Evolutionary conservation across 2,113 vertebrate genomes (phyloP), one percentile per base, ranked within the genome.

Genomic region (Ageneiosus marmoratus): DNA sequence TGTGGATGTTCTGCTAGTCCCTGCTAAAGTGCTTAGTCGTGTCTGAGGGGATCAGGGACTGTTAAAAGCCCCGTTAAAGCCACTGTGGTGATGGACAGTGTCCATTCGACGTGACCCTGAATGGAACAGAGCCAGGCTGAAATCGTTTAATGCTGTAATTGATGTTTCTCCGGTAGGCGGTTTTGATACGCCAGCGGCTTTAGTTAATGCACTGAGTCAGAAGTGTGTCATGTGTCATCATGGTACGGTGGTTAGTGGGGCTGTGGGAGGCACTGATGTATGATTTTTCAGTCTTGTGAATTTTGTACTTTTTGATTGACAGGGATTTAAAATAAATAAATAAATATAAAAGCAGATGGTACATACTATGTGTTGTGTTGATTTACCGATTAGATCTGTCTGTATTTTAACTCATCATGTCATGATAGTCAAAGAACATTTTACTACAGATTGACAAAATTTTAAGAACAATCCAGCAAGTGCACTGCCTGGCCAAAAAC

Each of bases 11-110:
- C 76, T 60, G 29, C 22, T 48, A 41, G 87, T 84, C 76, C 62
- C 62, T 79, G 53, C 76, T 88, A 83, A 76, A 84, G 85, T 86
- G 87, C 83, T 83, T 46, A 72, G 70, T 67, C 74, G 46, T 83
- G 82, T 84, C 41, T 69, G 75, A 60, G 79, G 74, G 77, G 53
- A 37, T 24, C 58, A 44, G 74, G 51, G 53, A 74, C 79, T 82
- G 76, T 63, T 86, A 84, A 85, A 86, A 84, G 81, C 76, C 58
- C 53, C 15, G 44, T 80, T 80, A 50, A 44, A 74, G 63, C 73
- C 48, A 18, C 32, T 22, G 22, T 29, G 53, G 55, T 79, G 77
- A 80, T 72, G 69, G 62, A 70, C 55, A 27, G 70, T 18, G 69
- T 58, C 69, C 65, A 55, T 41, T 58, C 10, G 20, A 20, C 24